Base-by-base conservation (phyloP, 2,888 invertebrate genomes). In the Crossocerus cetratus region DNA sequence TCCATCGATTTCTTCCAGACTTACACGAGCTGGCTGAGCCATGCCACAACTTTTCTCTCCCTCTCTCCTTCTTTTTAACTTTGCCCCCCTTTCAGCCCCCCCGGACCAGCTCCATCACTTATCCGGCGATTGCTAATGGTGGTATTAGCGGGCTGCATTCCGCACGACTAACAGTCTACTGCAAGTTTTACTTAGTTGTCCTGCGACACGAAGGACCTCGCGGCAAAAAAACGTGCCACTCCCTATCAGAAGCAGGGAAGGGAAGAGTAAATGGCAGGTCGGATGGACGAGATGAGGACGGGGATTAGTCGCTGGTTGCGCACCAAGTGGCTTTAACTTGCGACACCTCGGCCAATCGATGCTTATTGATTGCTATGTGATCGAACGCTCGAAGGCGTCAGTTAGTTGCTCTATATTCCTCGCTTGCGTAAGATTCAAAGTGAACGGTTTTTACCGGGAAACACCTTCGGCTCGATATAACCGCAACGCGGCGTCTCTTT, bases 291-390 rank as follows among this genome's bases (percentile, higher is more conserved):
- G 74, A 74, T 70, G 65, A 45, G 56, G 65, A 59, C 76, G 55
- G 21, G 53, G 74, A 76, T 76, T 76, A 76, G 70, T 74, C 74
- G 76, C 70, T 62, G 70, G 61, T 56, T 69, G 69, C 59, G 65
- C 73, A 60, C 74, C 63, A 72, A 69, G 56, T 45, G 22, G 23
- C 42, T 8, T 11, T 5, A 16, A 3, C 14, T 2, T 2, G 64
- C 71, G 67, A 67, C 74, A 64, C 62, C 53, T 66, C 45, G 58
- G 61, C 14, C 65, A 62, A 66, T 42, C 23, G 69, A 49, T 49
- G 72, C 59, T 65, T 67, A 57, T 57, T 69, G 69, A 66, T 67
- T 66, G 56, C n/a, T 54, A 13, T 23, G 22, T 62, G 63, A 73
- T 65, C 65, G 66, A 64, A 64, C 70, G 42, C 53, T 44, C 13